Conservation (phyloP, 2,888 invertebrate species). For the Apamea crenata region DNA sequence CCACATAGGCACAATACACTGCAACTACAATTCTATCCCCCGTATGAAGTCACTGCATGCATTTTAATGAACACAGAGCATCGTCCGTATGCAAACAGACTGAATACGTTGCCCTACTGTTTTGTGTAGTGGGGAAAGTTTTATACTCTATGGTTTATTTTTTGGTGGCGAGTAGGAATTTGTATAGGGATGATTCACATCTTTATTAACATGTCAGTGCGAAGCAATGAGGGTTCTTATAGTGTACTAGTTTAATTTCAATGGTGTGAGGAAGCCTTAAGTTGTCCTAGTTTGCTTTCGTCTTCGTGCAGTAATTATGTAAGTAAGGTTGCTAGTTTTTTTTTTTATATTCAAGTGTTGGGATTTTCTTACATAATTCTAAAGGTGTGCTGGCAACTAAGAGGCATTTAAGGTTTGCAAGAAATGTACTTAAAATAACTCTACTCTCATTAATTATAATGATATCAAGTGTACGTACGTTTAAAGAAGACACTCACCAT, state of each 20-base stretch:
- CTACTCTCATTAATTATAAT: not conserved
- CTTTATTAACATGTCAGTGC: conserved; percentile 18
- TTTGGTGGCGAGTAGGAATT: conserved; percentile 32
- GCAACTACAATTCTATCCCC: conserved; percentile 56
- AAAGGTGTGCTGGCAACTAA: not conserved
- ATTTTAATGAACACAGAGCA: conserved; percentile 85
- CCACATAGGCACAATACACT: conserved; percentile 61
- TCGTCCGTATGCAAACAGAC: conserved; percentile 77
- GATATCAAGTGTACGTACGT: not conserved
- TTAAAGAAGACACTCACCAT: not conserved
- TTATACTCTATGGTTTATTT: conserved; percentile 67
- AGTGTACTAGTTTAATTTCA: conserved; percentile 31
- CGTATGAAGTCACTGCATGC: conserved; percentile 78
- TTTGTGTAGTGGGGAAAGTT: conserved; percentile 61
- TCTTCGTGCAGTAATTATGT: conserved; percentile 13
- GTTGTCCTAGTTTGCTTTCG: conserved; percentile 5
- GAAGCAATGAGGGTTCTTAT: conserved; percentile 9
- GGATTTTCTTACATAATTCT: not conserved
- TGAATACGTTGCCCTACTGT: conserved; percentile 74
- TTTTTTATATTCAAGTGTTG: conserved; percentile 12
- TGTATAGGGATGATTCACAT: conserved; percentile 15
- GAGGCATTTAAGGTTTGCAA: not conserved
- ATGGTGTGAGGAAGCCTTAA: conserved; percentile 14
- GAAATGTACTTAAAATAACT: not conserved
- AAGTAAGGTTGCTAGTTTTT: not conserved